Evolutionary conservation across 2,797 vertebrate species (phyloP), one percentile per base, ranked within the genome.

Genomic region (Tokudaia tokunoshimensis): DNA sequence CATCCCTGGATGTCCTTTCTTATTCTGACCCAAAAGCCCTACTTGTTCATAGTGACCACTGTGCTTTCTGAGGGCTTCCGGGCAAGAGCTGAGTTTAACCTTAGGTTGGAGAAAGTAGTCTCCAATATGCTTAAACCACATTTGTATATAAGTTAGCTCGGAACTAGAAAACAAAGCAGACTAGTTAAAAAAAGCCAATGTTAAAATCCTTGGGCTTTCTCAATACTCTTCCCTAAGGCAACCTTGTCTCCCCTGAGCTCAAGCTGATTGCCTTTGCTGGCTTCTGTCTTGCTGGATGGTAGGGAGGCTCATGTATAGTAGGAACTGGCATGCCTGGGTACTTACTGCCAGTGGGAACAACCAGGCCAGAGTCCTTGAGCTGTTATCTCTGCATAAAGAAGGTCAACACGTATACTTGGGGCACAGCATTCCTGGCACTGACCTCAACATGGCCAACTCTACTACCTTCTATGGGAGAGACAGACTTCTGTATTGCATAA

Each of bases 351-450:
- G 44, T 65, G 44, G 61, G 47, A 47, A 37, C 47, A 50, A 17
- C 78, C 67, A 59, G 29, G n/a, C 8, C 20, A 37, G 19, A 55
- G 29, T 84, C 65, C 59, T 86, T 61, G 31, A 29, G 37, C 80
- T 59, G 29, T 34, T 17, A 1, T 19, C 6, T 2, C 37, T 10
- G 41, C 7, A 3, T 15, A 47, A 34, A 13, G 0, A n/a, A 59
- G 41, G 59, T 59, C 31, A 84, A 3, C 63, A n/a, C 8, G 41
- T 50, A 72, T 0, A 29, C 26, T 15, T 82, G 29, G n/a, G 26
- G 24, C 59, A 82, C 55, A 89, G 29, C 26, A 59, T 61, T 41
- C 57, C 72, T 89, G 31, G 41, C 31, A 89, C 59, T 74, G 37
- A 47, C 29, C 29, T 65, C 52, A 44, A 65, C 22, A 24, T 4